phyloP scores from a whole-genome alignment of 2,113 vertebrate species.

The Balaeniceps rex region DNA sequence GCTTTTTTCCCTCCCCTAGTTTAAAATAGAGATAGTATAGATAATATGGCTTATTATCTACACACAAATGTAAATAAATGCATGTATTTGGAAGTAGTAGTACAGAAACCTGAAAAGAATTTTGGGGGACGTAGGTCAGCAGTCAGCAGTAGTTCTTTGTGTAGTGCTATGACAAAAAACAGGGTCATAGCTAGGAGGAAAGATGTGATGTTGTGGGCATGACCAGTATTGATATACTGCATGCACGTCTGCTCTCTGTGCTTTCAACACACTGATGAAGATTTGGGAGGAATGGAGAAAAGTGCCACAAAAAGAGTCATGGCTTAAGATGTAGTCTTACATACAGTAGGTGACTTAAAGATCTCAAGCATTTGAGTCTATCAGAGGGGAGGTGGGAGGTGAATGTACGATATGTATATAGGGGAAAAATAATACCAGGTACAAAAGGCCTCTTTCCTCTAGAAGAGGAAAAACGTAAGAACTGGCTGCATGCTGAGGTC shows the following conservation, averaged over 20 bases:
- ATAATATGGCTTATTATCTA: background rate
- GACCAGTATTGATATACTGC: background rate
- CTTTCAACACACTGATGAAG: background rate
- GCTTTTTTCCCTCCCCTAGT: background rate
- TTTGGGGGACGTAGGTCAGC: background rate
- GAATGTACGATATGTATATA: background rate
- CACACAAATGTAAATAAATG: background rate
- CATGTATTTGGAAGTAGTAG: background rate
- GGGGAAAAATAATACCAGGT: background rate
- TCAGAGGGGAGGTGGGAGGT: background rate
- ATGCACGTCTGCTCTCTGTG: background rate
- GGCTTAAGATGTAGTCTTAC: background rate
- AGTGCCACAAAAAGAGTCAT: background rate
- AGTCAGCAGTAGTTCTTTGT: background rate
- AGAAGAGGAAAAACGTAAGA: background rate
- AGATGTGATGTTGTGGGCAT: background rate
- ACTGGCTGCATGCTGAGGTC: slow-evolving; percentile 18
- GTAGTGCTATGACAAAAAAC: background rate
- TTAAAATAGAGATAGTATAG: background rate
- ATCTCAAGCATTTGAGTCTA: background rate
- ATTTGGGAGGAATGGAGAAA: background rate
- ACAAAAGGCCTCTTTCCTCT: background rate
- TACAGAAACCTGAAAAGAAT: background rate
- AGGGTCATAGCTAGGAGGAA: background rate
- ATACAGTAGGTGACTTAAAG: background rate